Base-by-base conservation (phyloP, 1,140 invertebrate genomes). In the Octopus sinensis region DNA sequence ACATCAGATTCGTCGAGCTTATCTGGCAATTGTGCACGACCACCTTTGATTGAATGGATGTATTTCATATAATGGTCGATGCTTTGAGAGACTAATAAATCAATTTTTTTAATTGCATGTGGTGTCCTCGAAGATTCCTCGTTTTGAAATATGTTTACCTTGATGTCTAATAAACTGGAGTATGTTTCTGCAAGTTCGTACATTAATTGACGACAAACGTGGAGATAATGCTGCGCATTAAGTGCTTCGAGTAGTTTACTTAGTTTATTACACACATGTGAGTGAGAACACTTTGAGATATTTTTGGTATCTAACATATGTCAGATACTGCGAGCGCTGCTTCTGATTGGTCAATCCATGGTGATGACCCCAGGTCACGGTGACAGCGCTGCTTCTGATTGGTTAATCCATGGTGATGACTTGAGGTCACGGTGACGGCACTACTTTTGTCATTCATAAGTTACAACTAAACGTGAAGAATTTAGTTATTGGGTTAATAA, bases 121-220 rank as follows among this genome's bases (percentile, higher is more conserved):
- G 93, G 91, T 6, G 93, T 93, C 13, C 12, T 71, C 5, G 68
- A 5, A 5, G 17, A 23, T 13, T 23, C 68, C 17, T 4, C 12
- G 17, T 71, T 23, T 23, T 71, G 68, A 23, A n/a, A 23, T 23
- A 71, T 71, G 68, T 6, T 92, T 92, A 43, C 92, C 91, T n/a
- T 90, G 53, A 96, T 94, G 84, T 97, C 94, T 43, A 96, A 88
- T 83, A 98, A 95, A 68, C 95, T 93, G 5, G 93, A 94, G 87
- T 96, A 96, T 0, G 93, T 94, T 89, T 96, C 94, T 4, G 94
- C 96, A 0, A 97, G 90, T 90, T 97, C 96, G 87, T 94, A 95
- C 94, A 95, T 95, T 53, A 97, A 92, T 89, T 97, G 95, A 68
- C 95, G 92, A 88, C 95, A 96, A 81, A 95, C 93, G 56, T 93